Evolutionary conservation across 2,888 invertebrate genomes (phyloP).

Genomic region (Melanophora roralis): DNA sequence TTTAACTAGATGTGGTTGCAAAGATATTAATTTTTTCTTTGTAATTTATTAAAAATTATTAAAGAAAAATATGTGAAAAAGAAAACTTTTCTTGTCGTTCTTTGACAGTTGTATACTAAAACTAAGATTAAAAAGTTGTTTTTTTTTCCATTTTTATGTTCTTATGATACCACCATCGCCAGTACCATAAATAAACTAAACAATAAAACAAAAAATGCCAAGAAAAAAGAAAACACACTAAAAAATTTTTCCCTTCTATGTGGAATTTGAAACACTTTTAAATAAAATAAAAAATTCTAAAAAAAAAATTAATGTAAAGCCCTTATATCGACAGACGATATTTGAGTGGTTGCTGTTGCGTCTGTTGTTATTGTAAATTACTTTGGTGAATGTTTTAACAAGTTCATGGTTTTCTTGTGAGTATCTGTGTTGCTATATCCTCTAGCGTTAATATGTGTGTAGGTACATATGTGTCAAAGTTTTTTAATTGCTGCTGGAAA

Average conservation of each 20-base stretch:
- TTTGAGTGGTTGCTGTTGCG: slow-evolving; percentile 40
- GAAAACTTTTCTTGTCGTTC: slow-evolving; percentile 39
- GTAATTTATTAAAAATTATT: neutral
- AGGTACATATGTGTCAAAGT: slow-evolving; percentile 35
- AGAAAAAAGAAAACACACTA: neutral
- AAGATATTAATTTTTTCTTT: neutral
- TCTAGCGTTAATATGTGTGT: no score
- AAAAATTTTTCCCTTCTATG: slow-evolving; percentile 11
- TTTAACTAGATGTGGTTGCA: neutral
- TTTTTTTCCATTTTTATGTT: slow-evolving; percentile 22
- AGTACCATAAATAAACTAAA: slow-evolving; percentile 9
- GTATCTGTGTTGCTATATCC: neutral
- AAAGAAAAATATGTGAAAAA: slow-evolving; percentile 4
- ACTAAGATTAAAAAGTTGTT: slow-evolving; percentile 55
- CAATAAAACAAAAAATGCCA: no score
- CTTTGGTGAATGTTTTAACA: no score
- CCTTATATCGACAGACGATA: slow-evolving; percentile 51
- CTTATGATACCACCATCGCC: slow-evolving; percentile 17
- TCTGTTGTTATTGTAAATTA: slow-evolving; percentile 3
- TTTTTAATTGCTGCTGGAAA: slow-evolving; percentile 57
- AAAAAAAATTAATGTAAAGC: slow-evolving; percentile 34
- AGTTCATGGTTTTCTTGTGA: neutral
- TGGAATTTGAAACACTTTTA: slow-evolving; percentile 23
- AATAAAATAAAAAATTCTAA: slow-evolving; percentile 25
- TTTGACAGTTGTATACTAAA: slow-evolving; percentile 58